These are phyloP conservation scores for Orycteropus afer DNA, from an alignment of 2,113 vertebrate genomes.

Conservation along the genomic window DNA sequence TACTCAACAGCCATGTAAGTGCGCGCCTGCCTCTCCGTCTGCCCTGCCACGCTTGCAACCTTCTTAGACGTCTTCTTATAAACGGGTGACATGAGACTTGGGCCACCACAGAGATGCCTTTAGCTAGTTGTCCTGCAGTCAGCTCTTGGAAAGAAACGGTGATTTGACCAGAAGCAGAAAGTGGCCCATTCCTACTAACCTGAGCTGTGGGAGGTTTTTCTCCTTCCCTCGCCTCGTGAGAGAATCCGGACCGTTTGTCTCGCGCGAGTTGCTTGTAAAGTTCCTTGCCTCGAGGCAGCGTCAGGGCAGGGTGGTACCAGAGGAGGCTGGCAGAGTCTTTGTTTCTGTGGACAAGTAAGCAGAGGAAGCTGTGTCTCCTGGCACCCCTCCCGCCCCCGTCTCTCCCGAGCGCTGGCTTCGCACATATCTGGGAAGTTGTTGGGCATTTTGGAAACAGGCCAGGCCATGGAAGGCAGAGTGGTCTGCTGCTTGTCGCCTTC, in stretches of 20 bases:
- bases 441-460: too few species aligned
- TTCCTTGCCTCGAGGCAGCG: neutral
- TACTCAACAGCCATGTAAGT: conserved; percentile 99
- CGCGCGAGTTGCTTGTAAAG: fast-evolving
- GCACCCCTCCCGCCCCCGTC: fast-evolving
- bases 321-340: too few species aligned
- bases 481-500: neutral
- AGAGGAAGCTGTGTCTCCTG: neutral
- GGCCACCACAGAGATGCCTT: neutral
- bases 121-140: neutral
- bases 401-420: too few species aligned
- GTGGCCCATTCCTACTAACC: neutral
- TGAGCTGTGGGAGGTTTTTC: neutral
- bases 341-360: neutral
- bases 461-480: neutral
- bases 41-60: conserved; percentile 57
- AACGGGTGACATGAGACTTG: neutral
- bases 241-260: fast-evolving
- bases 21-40: conserved; percentile 76
- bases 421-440: too few species aligned
- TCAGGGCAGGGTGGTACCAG: fast-evolving
- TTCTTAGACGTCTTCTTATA: conserved; percentile 53
- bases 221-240: conserved; percentile 29
- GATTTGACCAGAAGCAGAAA: neutral
- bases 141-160: neutral